Base-by-base conservation (phyloP, 2,888 invertebrate genomes). In the Macrophya alboannulata region DNA sequence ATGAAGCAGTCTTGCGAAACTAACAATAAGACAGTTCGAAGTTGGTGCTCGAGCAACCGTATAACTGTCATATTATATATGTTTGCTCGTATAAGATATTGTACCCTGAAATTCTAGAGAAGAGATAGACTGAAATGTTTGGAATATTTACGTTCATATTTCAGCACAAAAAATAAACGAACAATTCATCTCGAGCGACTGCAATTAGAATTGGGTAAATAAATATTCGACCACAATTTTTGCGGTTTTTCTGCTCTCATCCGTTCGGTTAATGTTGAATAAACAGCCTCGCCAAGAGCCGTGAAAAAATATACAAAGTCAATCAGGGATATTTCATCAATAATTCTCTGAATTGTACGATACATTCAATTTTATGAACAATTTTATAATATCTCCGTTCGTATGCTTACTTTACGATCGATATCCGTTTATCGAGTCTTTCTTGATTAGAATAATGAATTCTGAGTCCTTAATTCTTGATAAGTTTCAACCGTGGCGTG, bases 21-120 rank as follows among this genome's bases (percentile, higher is more conserved):
- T 71, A 71, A 71, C 71, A 71, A 71, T 71, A 71, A 71, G 71
- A 71, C 37, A 71, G 71, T 71, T 40, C 71, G 40, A 71, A 71
- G 71, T 71, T 71, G 37, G 71, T 71, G 71, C 71, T 71, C 71
- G n/a, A 71, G 40, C 25, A 40, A 40, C 15, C 71, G 40, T 71
- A 71, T 71, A 71, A 71, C 40, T 40, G 71, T 40, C 71, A 71
- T 62, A 62, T 62, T 71, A 71, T 71, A 17, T 40, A 40, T n/a
- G 71, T 71, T 71, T 71, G 40, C 43, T 71, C 9, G 40, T 40
- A 17, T n/a, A 55, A 25, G 31, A 68, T 71, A 31, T 71, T 40
- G 40, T 40, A 71, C 71, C 17, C 40, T 43, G 71, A 71, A 71
- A 71, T 40, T 71, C n/a, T 6, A 31, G 40, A 71, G 40, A 17